Evolutionary conservation across 2,113 vertebrate species (phyloP).

Genomic region (Ptyas mucosa): DNA sequence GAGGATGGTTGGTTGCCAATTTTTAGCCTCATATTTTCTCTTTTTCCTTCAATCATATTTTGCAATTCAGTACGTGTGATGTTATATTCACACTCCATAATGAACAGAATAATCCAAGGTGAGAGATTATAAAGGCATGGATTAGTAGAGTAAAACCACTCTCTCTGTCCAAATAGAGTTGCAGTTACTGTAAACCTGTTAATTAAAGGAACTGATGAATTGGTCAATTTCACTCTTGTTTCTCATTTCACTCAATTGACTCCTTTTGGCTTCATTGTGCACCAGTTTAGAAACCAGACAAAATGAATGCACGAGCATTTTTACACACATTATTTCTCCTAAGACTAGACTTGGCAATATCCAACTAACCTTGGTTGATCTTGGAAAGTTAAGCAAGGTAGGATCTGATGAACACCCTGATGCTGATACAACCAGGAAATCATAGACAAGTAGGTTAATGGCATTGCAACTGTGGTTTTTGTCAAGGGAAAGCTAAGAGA

Average conservation of each 20-base stretch:
- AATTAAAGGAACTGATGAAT: not conserved
- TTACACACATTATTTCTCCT: not conserved
- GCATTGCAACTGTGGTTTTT: not conserved
- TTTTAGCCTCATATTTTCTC: not conserved
- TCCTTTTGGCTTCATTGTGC: not conserved
- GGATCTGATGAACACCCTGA: not conserved
- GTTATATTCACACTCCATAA: not conserved
- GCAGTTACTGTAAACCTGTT: not conserved
- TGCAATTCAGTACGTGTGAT: not conserved
- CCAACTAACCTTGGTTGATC: not conserved
- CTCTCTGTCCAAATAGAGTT: not conserved
- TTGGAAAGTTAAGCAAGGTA: not conserved
- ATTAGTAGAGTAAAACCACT: not conserved
- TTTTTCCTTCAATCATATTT: not conserved
- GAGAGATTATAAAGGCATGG: not conserved
- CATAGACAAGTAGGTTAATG: not conserved
- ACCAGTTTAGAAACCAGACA: not conserved
- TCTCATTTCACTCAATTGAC: not conserved
- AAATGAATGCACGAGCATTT: not conserved
- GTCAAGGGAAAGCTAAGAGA: not conserved
- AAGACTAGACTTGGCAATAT: not conserved
- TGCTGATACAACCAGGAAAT: not conserved
- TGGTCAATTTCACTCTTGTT: not conserved
- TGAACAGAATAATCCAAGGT: not conserved
- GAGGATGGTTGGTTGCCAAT: not conserved